Evolutionary conservation across 2,113 vertebrate species (phyloP).

Genomic region (Centropristis striata): DNA sequence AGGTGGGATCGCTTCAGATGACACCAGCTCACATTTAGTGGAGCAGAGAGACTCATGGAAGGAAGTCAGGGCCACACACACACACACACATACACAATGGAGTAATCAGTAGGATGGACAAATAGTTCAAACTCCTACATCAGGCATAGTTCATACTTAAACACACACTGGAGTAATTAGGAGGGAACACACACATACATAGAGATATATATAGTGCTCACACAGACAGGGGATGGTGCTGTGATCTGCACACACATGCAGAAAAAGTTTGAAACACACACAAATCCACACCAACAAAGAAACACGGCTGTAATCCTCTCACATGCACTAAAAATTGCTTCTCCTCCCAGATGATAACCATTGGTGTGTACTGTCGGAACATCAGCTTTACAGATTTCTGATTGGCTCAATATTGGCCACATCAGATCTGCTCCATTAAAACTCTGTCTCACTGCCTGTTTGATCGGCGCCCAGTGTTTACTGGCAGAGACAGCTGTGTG

Average conservation of each 20-base stretch:
- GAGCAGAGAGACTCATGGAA: not conserved
- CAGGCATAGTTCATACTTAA: not conserved
- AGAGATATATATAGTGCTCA: not conserved
- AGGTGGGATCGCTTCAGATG: slow-evolving; percentile 17
- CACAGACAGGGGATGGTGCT: not conserved
- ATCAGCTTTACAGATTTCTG: slow-evolving; percentile 17
- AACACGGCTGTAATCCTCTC: not conserved
- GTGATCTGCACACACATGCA: not conserved
- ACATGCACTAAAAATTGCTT: not conserved
- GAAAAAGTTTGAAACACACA: not conserved
- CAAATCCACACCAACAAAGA: not conserved
- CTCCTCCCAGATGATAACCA: slow-evolving; percentile 23
- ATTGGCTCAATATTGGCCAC: slow-evolving; percentile 42
- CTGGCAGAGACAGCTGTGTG: slow-evolving; percentile 29
- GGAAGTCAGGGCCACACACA: not conserved
- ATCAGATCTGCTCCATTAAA: slow-evolving; percentile 56
- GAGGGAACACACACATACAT: not conserved
- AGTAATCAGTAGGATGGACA: not conserved
- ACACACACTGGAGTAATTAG: slow-evolving; percentile 20
- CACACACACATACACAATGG: not conserved
- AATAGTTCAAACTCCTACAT: not conserved
- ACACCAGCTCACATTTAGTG: not conserved
- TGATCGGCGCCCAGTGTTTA: slow-evolving; percentile 37
- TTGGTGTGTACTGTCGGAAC: slow-evolving; percentile 9
- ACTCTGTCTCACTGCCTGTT: slow-evolving; percentile 24